Evolutionary conservation across 2,797 vertebrate genomes (phyloP).

Genomic region (Tadarida brasiliensis): DNA sequence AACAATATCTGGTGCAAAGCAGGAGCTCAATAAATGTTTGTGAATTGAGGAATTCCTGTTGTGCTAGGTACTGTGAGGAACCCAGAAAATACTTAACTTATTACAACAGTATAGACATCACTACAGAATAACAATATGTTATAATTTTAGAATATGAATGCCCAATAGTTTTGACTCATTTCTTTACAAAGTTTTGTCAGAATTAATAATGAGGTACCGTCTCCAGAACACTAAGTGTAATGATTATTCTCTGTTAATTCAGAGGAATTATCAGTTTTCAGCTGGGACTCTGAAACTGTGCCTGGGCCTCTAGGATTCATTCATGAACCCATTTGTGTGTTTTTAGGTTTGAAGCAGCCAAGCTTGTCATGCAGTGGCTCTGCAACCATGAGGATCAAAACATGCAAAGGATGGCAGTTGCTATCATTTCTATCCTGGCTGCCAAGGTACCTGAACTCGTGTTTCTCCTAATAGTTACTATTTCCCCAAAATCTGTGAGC

Average conservation of each 20-base stretch:
- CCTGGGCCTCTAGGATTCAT: not conserved
- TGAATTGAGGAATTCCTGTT: constrained; percentile 16
- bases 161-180: not conserved
- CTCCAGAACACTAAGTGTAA: not conserved
- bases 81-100: constrained; percentile 28
- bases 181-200: constrained; percentile 55
- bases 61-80: not conserved
- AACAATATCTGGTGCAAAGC: constrained; percentile 4
- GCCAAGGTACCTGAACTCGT: constrained; percentile 93
- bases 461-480: not conserved
- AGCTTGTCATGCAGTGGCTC: constrained; percentile 99
- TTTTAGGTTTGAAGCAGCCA: constrained; percentile 98
- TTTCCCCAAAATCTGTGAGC: not conserved
- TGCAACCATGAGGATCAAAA: constrained; percentile 99
- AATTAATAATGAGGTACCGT: constrained; percentile 40
- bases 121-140: not conserved
- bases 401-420: constrained; percentile 99
- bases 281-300: constrained; percentile 9
- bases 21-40: not conserved
- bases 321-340: constrained; percentile 57
- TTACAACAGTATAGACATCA: not conserved
- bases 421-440: constrained; percentile 98
- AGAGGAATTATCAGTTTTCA: not conserved
- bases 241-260: not conserved
- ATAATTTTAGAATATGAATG: constrained; percentile 44